Evolutionary conservation across 2,113 vertebrate genomes (phyloP).

Genomic region (Arenaria interpres): DNA sequence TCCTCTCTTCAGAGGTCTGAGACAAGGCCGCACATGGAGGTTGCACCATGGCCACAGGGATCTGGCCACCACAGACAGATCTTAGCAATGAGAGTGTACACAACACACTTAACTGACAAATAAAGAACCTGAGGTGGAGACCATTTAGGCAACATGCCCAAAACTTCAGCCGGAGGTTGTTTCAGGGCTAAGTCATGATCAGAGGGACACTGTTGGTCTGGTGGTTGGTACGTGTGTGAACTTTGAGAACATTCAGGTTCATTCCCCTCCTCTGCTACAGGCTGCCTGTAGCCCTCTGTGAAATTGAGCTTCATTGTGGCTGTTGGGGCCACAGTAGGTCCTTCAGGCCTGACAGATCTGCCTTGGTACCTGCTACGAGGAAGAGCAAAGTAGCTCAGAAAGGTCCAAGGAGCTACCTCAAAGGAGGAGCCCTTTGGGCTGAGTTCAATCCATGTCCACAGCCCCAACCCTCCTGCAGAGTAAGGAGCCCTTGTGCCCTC

Average conservation of each 20-base stretch:
- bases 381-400: background rate
- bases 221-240: rapidly evolving
- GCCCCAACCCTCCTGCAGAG: background rate
- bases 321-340: background rate
- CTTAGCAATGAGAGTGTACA: background rate
- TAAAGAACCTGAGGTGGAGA: background rate
- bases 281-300: background rate
- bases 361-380: rapidly evolving
- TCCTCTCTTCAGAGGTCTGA: background rate
- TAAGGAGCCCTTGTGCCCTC: background rate
- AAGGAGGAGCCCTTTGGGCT: background rate
- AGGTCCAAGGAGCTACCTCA: background rate
- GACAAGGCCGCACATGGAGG: background rate
- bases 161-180: background rate
- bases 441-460: background rate
- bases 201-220: background rate
- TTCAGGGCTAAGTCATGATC: background rate
- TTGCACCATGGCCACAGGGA: background rate
- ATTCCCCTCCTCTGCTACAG: background rate
- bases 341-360: background rate
- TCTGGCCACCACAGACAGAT: background rate
- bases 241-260: background rate
- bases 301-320: background rate
- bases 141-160: background rate
- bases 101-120: too few species aligned